phyloP scores from a whole-genome alignment of 2,113 vertebrate species.

The Grammomys dolichurus region DNA sequence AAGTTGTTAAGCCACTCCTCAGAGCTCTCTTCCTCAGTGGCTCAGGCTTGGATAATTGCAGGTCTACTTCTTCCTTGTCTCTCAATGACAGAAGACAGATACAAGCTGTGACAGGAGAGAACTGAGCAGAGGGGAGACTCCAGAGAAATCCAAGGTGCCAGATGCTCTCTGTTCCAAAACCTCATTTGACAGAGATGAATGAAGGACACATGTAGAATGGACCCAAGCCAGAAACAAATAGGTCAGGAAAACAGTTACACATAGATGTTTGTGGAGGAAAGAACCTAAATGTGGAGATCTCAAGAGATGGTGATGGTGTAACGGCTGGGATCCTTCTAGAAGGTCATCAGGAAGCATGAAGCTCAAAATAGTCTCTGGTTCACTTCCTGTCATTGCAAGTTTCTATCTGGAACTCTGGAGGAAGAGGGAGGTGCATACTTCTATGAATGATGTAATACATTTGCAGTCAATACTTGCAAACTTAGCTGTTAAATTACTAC shows the following conservation, averaged over 20 bases:
- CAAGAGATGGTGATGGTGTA: not conserved
- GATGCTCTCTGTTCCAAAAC: not conserved
- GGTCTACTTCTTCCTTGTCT: not conserved
- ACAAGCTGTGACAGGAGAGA: rapidly evolving
- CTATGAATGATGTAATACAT: not conserved
- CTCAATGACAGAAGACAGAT: not conserved
- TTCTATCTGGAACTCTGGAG: slow-evolving; percentile 22
- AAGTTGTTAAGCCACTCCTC: not conserved
- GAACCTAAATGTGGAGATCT: not conserved
- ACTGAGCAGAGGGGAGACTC: not conserved
- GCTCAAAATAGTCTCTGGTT: slow-evolving; percentile 48
- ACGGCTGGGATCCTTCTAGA: slow-evolving; percentile 11
- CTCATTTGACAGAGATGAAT: not conserved
- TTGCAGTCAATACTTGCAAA: not conserved
- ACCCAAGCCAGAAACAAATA: not conserved
- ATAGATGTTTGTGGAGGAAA: slow-evolving; percentile 41
- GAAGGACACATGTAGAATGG: not conserved
- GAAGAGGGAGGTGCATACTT: not conserved
- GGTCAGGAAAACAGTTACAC: slow-evolving; percentile 6
- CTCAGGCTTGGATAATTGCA: not conserved
- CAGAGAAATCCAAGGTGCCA: not conserved
- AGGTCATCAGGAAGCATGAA: not conserved
- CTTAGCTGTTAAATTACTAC: not conserved
- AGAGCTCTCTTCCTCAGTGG: not conserved
- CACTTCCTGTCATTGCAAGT: not conserved